Evolutionary conservation across 2,888 invertebrate genomes (phyloP).

Genomic region (Lepetodrilus schrolli): DNA sequence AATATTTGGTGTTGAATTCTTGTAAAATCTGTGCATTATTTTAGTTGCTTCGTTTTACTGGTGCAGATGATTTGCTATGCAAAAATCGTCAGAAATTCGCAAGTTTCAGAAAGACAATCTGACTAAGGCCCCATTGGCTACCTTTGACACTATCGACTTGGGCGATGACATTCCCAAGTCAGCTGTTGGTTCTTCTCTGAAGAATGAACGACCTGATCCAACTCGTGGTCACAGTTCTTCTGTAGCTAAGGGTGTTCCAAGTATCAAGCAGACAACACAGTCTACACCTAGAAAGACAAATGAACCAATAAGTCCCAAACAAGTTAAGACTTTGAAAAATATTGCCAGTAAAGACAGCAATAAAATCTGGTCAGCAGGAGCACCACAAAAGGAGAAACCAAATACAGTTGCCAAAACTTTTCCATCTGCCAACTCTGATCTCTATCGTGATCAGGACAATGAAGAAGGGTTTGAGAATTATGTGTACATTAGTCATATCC

Average conservation of each 20-base stretch:
- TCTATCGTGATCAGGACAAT: conserved; percentile 2
- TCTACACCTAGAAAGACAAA: conserved; percentile 12
- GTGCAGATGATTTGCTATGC: conserved; percentile 42
- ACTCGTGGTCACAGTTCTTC: background rate
- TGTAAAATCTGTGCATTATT: background rate
- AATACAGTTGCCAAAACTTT: background rate
- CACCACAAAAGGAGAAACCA: background rate
- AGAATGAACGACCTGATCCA: background rate
- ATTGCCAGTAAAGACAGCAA: background rate
- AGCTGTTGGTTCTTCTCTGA: conserved; percentile 8
- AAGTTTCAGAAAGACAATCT: conserved; percentile 27
- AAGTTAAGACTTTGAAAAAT: background rate
- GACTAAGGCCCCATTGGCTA: conserved; percentile 62
- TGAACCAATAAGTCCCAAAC: background rate
- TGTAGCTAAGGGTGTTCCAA: too few relatives aligned
- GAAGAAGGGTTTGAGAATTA: conserved; percentile 27
- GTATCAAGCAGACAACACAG: conserved; percentile 24
- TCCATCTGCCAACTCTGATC: background rate
- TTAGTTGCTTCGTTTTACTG: conserved; percentile 12
- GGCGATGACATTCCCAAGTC: conserved; percentile 48
- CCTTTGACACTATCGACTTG: conserved; percentile 69
- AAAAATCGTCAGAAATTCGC: conserved; percentile 40
- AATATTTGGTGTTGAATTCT: background rate
- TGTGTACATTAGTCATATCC: conserved; percentile 28
- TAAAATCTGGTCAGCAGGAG: background rate